phyloP scores from a whole-genome alignment of 2,888 invertebrate species.

The Tanytarsus gracilentus region DNA sequence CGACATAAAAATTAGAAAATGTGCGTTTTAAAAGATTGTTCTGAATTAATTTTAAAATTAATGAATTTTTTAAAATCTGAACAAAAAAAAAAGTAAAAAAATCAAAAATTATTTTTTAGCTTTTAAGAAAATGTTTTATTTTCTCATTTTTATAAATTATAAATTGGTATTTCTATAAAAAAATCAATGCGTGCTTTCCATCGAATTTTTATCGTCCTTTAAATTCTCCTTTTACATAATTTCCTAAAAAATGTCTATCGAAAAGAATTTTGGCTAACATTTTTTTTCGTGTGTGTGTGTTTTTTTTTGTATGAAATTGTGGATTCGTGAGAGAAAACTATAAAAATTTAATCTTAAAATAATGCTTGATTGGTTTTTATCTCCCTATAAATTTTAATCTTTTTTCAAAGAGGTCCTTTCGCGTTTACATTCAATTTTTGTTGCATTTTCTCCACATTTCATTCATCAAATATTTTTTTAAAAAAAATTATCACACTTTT shows the following conservation, averaged over 20 bases:
- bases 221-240: background rate
- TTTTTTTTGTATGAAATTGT: background rate
- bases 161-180: conserved; percentile 9
- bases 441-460: conserved; percentile 4
- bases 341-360: background rate
- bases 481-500: conserved; percentile 28
- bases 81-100: background rate
- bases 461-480: no score
- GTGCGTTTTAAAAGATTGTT: no score
- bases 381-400: no score
- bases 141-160: conserved; percentile 12
- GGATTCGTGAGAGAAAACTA: background rate
- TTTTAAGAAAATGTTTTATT: conserved; percentile 26
- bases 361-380: conserved; percentile 7
- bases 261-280: background rate
- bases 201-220: background rate
- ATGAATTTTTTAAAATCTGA: background rate
- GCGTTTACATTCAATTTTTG: background rate
- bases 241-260: background rate
- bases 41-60: no score
- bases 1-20: no score
- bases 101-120: background rate
- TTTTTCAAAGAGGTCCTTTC: background rate
- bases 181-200: conserved; percentile 8
- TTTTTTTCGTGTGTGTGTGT: background rate